Percentiles rank a stretch among this genome's conserved stretches.
Conservation (phyloP, 64 coral and sea anemone species). For the Porites australiensis region DNA sequence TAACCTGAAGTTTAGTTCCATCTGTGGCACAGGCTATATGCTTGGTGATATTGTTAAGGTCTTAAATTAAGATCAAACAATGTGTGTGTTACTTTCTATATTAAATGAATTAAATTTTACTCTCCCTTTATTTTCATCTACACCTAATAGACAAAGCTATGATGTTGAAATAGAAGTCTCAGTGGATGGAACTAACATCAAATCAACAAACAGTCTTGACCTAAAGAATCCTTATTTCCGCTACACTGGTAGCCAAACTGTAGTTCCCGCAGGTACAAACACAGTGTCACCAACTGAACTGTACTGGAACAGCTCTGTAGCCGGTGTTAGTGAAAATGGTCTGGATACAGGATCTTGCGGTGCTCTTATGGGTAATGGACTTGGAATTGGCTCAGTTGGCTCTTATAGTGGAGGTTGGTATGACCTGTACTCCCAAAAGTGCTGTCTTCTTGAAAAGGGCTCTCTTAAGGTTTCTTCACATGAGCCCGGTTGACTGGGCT, state of each 20-base stretch:
- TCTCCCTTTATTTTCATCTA: neutral
- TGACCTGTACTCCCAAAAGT: neutral
- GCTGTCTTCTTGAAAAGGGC: no score
- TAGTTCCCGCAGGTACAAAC: constrained; percentile 79
- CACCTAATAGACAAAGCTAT: constrained; percentile 87
- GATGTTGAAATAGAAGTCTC: constrained; percentile 91
- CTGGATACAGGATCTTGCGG: constrained; percentile 34
- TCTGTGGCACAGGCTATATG: no score
- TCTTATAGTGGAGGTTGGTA: constrained; percentile 28
- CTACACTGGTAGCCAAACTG: constrained; percentile 83
- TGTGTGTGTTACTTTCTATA: neutral
- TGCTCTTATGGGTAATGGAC: constrained; percentile 20
- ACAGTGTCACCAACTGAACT: constrained; percentile 87
- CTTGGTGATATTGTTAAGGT: no score
- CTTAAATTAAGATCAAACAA: neutral
- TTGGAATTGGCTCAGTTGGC: neutral
- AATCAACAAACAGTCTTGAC: constrained; percentile 84
- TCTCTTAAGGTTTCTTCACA: no score
- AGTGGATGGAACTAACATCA: constrained; percentile 85
- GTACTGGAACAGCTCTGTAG: constrained; percentile 85
- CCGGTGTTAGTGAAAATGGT: constrained; percentile 43
- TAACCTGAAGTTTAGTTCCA: no score
- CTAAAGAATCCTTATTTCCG: constrained; percentile 97
- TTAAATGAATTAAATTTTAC: neutral
- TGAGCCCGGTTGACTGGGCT: no score